Conservation (phyloP, 92 coral and sea anemone genomes). For the Blastomussa wellsi region DNA sequence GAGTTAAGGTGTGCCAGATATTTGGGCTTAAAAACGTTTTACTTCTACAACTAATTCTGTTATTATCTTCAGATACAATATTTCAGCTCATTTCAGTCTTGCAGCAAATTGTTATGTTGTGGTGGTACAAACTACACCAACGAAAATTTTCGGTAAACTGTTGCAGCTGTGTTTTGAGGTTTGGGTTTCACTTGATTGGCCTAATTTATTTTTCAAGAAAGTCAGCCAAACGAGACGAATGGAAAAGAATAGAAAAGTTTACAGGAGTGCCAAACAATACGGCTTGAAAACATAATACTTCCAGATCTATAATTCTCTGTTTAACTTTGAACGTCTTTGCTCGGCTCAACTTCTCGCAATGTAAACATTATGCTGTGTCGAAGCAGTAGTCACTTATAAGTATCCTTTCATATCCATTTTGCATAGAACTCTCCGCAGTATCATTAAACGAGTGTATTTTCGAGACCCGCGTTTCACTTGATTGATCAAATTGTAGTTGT, state of each 20-base stretch:
- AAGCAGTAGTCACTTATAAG: neutral
- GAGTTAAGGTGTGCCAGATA: neutral
- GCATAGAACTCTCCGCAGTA: neutral
- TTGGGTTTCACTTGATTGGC: constrained; percentile 1
- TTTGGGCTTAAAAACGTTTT: neutral
- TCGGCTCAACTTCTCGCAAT: neutral
- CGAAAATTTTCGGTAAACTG: neutral
- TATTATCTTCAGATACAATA: neutral
- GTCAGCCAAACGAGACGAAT: neutral
- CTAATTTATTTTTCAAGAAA: neutral
- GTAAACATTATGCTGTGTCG: neutral
- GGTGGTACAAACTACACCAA: neutral
- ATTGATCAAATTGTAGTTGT: neutral
- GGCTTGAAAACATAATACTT: neutral
- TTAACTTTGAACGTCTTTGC: neutral
- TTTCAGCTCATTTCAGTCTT: neutral
- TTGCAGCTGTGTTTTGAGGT: neutral
- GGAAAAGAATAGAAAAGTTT: neutral
- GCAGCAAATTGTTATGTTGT: neutral
- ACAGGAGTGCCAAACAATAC: neutral
- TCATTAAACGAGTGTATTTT: neutral
- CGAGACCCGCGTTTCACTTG: neutral
- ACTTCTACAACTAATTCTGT: neutral
- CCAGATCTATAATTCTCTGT: neutral
- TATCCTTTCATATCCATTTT: neutral